Conservation (phyloP, 2,113 vertebrate genomes). For the Pterophyllum scalare region DNA sequence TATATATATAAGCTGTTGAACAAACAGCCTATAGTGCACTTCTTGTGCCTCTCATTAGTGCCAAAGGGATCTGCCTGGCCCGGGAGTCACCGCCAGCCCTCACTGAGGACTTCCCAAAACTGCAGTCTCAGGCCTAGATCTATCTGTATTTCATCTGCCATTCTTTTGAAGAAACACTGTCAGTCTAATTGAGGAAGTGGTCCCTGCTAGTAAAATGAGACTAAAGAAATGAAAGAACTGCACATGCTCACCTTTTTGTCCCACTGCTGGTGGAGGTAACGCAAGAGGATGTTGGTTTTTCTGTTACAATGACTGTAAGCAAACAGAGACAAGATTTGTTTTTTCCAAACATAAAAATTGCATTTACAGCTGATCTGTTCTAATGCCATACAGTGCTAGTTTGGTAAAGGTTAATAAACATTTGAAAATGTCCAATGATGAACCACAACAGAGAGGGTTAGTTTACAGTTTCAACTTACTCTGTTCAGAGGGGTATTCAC, state of each 20-base stretch:
- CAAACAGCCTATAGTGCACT: background rate
- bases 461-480: constrained; percentile 78
- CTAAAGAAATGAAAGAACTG: background rate
- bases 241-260: constrained; percentile 92
- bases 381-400: background rate
- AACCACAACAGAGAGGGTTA: background rate
- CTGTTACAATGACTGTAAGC: constrained; percentile 94
- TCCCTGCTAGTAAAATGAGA: background rate
- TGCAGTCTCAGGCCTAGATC: background rate
- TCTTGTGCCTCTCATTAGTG: background rate
- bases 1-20: background rate
- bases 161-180: background rate
- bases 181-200: background rate
- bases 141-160: background rate
- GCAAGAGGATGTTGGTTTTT: constrained; percentile 98
- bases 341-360: background rate
- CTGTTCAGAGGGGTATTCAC: constrained; percentile 96
- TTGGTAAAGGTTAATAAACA: background rate
- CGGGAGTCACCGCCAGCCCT: background rate
- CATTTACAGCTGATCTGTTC: background rate
- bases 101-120: background rate
- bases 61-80: background rate
- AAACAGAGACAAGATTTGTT: constrained; percentile 19
- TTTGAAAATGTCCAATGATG: background rate
- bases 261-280: constrained; percentile 98